Conservation (phyloP, 2,797 vertebrate genomes). For the Phaenicophaeus curvirostris region DNA sequence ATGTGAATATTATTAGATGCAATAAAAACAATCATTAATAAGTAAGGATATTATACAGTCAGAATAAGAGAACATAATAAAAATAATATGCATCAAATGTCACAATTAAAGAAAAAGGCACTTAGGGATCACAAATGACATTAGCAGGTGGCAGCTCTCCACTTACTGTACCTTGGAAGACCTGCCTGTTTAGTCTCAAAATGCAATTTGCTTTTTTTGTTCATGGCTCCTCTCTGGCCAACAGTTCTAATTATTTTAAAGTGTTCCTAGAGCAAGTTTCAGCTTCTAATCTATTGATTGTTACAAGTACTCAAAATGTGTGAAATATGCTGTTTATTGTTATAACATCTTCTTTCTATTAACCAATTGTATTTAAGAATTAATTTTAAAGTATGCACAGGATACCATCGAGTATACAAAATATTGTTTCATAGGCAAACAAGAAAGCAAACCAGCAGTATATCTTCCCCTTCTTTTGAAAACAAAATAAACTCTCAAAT, state of each 20-base stretch:
- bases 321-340: background rate
- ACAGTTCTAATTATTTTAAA: background rate
- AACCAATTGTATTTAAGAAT: background rate
- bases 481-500: conserved; percentile 11
- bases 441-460: background rate
- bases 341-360: background rate
- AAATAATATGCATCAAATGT: background rate
- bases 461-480: background rate
- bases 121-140: background rate
- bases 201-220: background rate
- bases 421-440: background rate
- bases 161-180: background rate
- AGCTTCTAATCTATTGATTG: background rate
- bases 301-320: background rate
- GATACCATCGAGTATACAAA: background rate
- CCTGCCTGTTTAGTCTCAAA: background rate
- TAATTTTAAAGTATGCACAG: background rate
- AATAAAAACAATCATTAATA: background rate
- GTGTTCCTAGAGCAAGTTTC: background rate
- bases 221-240: background rate
- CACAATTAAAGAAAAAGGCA: background rate
- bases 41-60: background rate
- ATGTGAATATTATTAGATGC: background rate
- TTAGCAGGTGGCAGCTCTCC: background rate
- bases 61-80: background rate